Base-by-base conservation (phyloP, 1,140 invertebrate genomes). In the Ostrea edulis region DNA sequence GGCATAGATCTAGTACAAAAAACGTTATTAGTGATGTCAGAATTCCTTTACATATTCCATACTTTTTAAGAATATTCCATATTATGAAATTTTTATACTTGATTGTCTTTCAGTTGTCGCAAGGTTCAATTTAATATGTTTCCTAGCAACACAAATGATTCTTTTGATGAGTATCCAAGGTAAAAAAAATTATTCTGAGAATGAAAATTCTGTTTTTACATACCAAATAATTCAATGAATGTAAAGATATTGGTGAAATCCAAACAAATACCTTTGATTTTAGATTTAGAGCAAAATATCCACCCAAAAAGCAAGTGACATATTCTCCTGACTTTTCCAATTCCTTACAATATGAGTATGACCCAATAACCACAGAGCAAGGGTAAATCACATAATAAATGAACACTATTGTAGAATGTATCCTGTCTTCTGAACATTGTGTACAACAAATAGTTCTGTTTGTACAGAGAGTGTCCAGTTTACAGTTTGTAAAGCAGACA, bases 101-200 rank as follows among this genome's bases (percentile, higher is more conserved):
- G 68, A 77, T 77, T 77, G 29, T 25, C 29, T 77, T 77, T 77
- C 68, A 77, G 68, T 77, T 77, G 8, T 77, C 68, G 68, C 22
- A 77, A 77, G 29, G 68, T 77, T 77, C 68, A 77, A 35, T 77
- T 77, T 77, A 35, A 77, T 29, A 77, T 35, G 12, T 14, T 29
- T 25, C 68, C 68, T 9, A 77, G 12, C 29, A 35, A 25, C 22
- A 35, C 68, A 14, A 25, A 77, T 29, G 29, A 14, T 77, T 62
- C 55, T 62, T 17, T 62, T 62, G 68, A 77, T 35, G 22, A 77
- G 22, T 77, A 77, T 29, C 68, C 68, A 29, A 77, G 68, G 68
- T 77, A 77, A 77, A 22, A 12, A 12, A 77, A 77, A 11, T 14
- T 11, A 29, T 29, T 77, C 29, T 77, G 29, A 77, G 25, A 29